Conservation (phyloP, 2,888 invertebrate species). For the Ornithoptera priamus region DNA sequence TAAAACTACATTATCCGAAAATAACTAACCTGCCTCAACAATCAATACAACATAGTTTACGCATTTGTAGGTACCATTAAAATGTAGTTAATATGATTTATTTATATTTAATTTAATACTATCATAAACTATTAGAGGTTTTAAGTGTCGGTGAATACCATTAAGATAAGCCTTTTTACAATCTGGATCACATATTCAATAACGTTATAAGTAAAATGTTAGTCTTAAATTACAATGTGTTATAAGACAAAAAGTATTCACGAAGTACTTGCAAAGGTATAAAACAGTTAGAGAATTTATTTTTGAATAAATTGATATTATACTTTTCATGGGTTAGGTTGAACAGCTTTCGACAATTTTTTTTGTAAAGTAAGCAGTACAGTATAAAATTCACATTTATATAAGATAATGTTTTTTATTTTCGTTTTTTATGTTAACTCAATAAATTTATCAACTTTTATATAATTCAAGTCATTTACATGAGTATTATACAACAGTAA, state of each 20-base stretch:
- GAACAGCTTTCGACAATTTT: background rate
- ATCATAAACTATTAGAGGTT: background rate
- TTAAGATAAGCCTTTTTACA: background rate
- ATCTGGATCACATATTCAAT: background rate
- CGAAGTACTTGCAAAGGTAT: too few relatives aligned
- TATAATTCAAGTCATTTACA: background rate
- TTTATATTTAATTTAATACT: background rate
- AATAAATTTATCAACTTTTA: background rate
- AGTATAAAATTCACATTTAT: background rate
- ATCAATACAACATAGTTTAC: background rate
- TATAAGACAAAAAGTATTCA: background rate
- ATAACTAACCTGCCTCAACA: background rate
- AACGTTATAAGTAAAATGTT: background rate
- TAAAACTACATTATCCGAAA: background rate
- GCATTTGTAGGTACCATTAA: background rate
- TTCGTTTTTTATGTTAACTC: background rate
- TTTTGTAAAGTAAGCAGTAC: background rate
- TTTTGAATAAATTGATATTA: too few relatives aligned
- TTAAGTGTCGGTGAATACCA: background rate
- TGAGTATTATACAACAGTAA: background rate
- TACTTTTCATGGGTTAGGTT: too few relatives aligned
- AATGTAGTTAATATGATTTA: constrained; percentile 1
- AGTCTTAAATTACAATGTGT: background rate
- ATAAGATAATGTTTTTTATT: background rate
- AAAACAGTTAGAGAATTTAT: too few relatives aligned